phyloP scores from a whole-genome alignment of 1,140 invertebrate species.

The Drosophila saltans region DNA sequence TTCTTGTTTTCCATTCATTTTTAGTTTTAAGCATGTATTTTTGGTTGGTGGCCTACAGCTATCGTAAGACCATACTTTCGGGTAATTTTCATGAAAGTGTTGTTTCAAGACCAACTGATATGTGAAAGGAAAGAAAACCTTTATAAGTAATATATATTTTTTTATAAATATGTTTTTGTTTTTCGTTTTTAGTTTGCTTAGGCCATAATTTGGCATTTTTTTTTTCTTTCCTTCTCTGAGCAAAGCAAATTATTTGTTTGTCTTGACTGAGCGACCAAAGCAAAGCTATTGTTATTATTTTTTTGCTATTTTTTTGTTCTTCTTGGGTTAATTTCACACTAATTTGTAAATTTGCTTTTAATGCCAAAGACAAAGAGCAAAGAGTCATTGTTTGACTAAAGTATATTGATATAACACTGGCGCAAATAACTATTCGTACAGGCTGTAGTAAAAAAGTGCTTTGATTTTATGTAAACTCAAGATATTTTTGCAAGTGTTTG shows the following conservation, averaged over 20 bases:
- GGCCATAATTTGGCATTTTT: conserved; percentile 10
- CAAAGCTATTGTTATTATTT: not conserved
- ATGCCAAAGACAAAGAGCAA: conserved; percentile 65
- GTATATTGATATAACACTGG: not conserved
- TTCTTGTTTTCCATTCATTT: not conserved
- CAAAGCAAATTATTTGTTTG: conserved; percentile 17
- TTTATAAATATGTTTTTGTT: not conserved
- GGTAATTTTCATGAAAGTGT: too few species aligned
- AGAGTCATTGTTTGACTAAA: conserved; percentile 37
- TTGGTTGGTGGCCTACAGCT: conserved; percentile 11
- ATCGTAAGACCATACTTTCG: not conserved
- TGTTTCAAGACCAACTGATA: not conserved
- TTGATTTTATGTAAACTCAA: too few species aligned
- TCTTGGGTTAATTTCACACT: conserved; percentile 66
- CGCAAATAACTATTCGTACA: not conserved
- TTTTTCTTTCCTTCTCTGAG: conserved; percentile 20
- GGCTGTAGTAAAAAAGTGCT: not conserved
- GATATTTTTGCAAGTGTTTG: not conserved
- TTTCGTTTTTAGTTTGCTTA: conserved; percentile 9
- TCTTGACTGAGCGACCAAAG: not conserved
- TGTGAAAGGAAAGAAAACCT: too few species aligned
- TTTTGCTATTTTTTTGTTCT: conserved; percentile 42
- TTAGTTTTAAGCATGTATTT: not conserved
- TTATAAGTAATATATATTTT: too few species aligned
- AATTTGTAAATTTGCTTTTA: conserved; percentile 78